A percentile compares a stretch with the other conserved stretches of the same genome.
Evolutionary conservation across 2,797 vertebrate genomes (phyloP).

Genomic region (Gouania willdenowi): DNA sequence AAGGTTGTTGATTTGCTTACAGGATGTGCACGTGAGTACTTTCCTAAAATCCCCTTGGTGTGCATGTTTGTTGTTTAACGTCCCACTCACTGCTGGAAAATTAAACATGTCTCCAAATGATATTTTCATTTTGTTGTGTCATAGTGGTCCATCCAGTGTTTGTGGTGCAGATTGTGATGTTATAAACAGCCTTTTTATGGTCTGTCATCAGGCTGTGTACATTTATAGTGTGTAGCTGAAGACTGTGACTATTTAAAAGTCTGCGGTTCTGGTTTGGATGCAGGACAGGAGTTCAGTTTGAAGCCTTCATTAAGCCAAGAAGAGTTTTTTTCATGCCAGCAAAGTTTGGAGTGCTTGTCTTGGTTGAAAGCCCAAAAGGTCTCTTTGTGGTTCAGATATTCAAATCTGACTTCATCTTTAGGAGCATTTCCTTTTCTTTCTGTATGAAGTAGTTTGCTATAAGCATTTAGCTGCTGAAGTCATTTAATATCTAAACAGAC

Average conservation of each 20-base stretch:
- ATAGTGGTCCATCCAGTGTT: background rate
- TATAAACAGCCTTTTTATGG: background rate
- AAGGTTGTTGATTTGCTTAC: too few relatives aligned
- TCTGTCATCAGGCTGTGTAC: background rate
- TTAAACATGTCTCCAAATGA: too few relatives aligned
- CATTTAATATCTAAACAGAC: conserved; percentile 48
- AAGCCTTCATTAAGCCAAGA: background rate
- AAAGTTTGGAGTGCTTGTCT: too few relatives aligned
- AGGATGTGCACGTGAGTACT: too few relatives aligned
- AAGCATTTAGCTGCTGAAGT: conserved; percentile 32
- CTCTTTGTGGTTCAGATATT: conserved; percentile 19
- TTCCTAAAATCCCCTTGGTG: too few relatives aligned
- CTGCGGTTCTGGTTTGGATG: conserved; percentile 13
- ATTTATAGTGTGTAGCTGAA: background rate
- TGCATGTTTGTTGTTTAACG: too few relatives aligned
- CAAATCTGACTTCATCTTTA: conserved; percentile 44
- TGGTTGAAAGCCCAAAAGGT: conserved; percentile 13
- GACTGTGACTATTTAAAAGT: conserved; percentile 4
- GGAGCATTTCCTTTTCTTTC: conserved; percentile 62
- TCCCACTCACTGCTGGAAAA: too few relatives aligned
- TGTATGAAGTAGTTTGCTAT: conserved; percentile 31
- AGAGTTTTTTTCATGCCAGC: background rate
- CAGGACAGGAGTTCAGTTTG: background rate
- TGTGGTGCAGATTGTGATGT: background rate
- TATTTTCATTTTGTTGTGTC: too few relatives aligned